phyloP scores from a whole-genome alignment of 1,140 invertebrate genomes.

The Cydia strobilella region DNA sequence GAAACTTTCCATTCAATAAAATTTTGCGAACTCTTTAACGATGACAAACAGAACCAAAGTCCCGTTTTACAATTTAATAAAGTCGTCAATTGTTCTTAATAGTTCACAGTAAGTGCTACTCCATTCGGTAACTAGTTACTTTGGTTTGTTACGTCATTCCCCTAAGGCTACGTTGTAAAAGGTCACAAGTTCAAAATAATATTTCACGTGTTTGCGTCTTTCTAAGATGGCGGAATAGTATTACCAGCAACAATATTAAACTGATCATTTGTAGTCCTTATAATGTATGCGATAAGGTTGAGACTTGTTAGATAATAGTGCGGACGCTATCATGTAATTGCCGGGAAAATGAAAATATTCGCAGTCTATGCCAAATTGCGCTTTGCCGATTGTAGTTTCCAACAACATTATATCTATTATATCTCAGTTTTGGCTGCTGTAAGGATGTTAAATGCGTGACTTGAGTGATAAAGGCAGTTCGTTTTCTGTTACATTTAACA shows the following conservation, averaged over 20 bases:
- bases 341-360: slow-evolving; percentile 17
- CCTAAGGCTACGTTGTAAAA: not conserved
- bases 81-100: not conserved
- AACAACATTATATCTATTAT: slow-evolving; percentile 15
- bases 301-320: too few species aligned
- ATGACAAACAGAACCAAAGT: too few species aligned
- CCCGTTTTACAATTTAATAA: too few species aligned
- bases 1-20: too few species aligned
- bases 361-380: slow-evolving; percentile 11
- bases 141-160: slow-evolving; percentile 7
- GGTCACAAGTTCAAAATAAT: not conserved
- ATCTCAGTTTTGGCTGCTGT: not conserved
- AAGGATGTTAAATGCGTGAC: slow-evolving; percentile 3
- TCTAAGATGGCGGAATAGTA: not conserved
- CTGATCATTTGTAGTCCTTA: not conserved
- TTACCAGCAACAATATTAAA: not conserved
- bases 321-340: not conserved
- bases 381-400: slow-evolving; percentile 1
- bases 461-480: not conserved
- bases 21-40: too few species aligned
- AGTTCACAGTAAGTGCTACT: not conserved
- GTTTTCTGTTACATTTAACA: slow-evolving; percentile 10
- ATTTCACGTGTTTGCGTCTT: not conserved
- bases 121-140: not conserved
- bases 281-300: too few species aligned